phyloP scores from a whole-genome alignment of 2,113 vertebrate genomes.

The Leucopternis melanops region DNA sequence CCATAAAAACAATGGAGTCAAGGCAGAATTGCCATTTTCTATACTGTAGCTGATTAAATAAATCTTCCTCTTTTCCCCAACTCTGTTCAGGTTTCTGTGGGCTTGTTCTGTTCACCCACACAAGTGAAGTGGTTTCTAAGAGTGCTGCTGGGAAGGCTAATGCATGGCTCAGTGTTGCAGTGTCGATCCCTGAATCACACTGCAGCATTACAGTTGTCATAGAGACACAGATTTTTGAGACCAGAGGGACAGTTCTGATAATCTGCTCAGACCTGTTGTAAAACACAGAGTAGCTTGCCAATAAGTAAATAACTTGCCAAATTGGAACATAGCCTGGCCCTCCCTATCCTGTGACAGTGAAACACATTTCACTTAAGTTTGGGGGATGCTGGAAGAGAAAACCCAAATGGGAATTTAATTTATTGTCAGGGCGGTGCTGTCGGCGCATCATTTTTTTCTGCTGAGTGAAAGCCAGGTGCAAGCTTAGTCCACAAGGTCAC shows the following conservation, averaged over 20 bases:
- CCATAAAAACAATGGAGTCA: neutral
- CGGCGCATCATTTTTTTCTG: neutral
- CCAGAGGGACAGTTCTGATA: neutral
- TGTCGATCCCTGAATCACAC: neutral
- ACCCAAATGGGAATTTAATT: neutral
- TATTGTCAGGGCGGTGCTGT: neutral
- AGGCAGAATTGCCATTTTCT: neutral
- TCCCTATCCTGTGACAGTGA: neutral
- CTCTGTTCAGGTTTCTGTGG: neutral
- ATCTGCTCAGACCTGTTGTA: neutral
- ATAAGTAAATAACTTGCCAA: neutral
- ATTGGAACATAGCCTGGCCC: neutral
- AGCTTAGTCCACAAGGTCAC: neutral
- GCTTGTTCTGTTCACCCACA: neutral
- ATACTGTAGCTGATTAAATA: neutral
- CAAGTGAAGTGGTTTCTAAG: neutral
- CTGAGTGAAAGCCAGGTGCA: neutral
- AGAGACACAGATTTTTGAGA: constrained; percentile 25
- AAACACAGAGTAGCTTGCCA: neutral
- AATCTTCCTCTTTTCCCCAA: neutral
- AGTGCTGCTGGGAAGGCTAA: neutral
- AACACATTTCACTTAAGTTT: neutral
- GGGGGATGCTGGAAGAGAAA: neutral
- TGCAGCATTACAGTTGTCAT: constrained; percentile 42
- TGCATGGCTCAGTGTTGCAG: neutral